Evolutionary conservation across 1,140 invertebrate species (phyloP), one percentile per base, ranked within the genome.

Genomic region (Lanistes nyassanus): DNA sequence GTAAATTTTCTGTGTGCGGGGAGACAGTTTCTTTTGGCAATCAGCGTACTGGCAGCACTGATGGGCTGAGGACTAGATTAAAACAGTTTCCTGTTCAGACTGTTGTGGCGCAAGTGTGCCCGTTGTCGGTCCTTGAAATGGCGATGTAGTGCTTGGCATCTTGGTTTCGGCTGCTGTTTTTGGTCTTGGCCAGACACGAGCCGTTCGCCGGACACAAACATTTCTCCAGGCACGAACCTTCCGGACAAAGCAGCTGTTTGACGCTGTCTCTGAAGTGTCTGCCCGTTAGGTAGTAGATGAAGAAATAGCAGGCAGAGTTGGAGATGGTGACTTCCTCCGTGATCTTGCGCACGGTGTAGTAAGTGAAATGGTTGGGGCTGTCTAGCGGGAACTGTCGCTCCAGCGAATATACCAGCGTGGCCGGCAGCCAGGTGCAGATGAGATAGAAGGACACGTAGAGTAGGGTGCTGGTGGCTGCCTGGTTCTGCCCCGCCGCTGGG

Each of bases 251-350:
- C 29, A 87, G 42, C 36, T 74, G 65, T 65, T 79, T 79, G 29
- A 86, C 80, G 71, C 82, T 77, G 47, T 79, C 70, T 29, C 87
- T 75, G 75, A 88, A 89, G 60, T 83, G 80, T 65, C 81, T 82
- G 2, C 88, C 87, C 0, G 87, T 88, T 7, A 83, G 74, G 64
- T 82, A 85, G 67, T 89, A 89, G 53, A 89, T 88, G 72, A 86
- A 86, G 78, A 88, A 86, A 72, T 89, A 88, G 66, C 83, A 84
- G 1, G 88, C 85, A 51, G 87, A 88, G 76, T 88, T 88, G 16
- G 87, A 88, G 70, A 88, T 70, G 23, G 84, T 85, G 26, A 89
- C 80, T 74, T 86, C 86, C 68, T 86, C 82, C 7, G 87, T 79
- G 16, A 85, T 74, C 53, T 81, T 84, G 13, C 83, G 68, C n/a